Conservation (phyloP, 2,113 vertebrate genomes). For the Neomonachus schauinslandi region DNA sequence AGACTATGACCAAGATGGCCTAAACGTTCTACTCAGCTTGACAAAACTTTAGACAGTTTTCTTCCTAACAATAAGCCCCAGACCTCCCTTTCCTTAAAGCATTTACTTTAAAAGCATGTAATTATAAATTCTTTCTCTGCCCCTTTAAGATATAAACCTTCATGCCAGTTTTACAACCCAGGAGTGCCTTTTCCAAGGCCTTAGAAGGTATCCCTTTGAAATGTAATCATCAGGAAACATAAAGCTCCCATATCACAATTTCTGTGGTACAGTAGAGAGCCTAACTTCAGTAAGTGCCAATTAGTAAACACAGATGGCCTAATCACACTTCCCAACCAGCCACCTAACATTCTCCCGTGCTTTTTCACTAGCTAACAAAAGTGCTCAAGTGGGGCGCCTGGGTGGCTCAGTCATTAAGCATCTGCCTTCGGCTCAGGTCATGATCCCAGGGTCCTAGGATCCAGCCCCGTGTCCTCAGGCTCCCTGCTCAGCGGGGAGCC, state of each 20-base stretch:
- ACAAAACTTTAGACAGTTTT: neutral
- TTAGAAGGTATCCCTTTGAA: neutral
- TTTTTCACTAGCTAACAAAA: neutral
- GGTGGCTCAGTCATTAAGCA: too few relatives aligned
- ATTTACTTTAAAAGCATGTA: neutral
- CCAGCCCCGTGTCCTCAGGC: too few relatives aligned
- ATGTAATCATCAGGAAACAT: neutral
- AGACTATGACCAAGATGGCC: neutral
- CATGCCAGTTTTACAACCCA: neutral
- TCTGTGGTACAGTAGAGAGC: neutral
- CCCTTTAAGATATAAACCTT: slow-evolving; percentile 1
- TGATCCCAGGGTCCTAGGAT: too few relatives aligned
- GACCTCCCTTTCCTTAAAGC: neutral
- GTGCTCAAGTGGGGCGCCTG: neutral
- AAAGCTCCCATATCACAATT: neutral
- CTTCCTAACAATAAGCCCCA: neutral
- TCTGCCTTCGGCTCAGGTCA: too few relatives aligned
- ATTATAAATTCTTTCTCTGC: neutral
- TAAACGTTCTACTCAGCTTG: neutral
- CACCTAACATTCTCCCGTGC: neutral
- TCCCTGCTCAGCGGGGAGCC: too few relatives aligned
- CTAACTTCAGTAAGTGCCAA: neutral
- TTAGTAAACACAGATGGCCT: neutral
- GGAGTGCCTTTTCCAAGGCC: neutral
- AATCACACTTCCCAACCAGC: neutral